These are phyloP conservation scores for Nomada ruficornis DNA, from an alignment of 2,888 invertebrate species.

Conservation along the genomic window DNA sequence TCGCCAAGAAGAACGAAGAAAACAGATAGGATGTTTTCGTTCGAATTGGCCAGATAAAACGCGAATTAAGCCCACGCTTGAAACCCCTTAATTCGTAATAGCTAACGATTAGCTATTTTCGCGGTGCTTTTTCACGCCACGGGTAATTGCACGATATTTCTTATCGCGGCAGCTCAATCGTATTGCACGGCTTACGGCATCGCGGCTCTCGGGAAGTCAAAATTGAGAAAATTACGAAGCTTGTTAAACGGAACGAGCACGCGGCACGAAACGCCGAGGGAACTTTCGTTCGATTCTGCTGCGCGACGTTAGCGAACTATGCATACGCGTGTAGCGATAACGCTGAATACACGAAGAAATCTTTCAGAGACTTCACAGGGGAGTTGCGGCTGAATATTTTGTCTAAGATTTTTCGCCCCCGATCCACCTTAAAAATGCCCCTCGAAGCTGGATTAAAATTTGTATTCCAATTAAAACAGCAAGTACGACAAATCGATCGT, in stretches of 20 bases:
- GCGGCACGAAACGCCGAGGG: not conserved
- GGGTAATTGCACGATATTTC: too few species aligned
- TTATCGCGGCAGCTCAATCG: too few species aligned
- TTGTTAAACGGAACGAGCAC: not conserved
- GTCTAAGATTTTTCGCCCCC: not conserved
- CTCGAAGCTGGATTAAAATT: not conserved
- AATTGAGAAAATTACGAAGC: not conserved
- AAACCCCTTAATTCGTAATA: not conserved
- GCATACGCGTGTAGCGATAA: not conserved
- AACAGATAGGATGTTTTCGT: constrained; percentile 29
- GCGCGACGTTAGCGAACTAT: not conserved
- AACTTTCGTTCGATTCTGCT: not conserved
- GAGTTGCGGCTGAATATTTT: constrained; percentile 3
- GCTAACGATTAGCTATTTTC: not conserved
- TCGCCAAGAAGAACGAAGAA: not conserved
- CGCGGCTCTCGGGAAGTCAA: not conserved
- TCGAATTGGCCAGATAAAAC: constrained; percentile 15
- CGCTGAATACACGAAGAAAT: not conserved
- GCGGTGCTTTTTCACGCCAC: not conserved
- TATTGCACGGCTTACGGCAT: too few species aligned
- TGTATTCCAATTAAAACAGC: not conserved
- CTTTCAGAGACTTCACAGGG: not conserved
- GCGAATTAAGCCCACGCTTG: constrained; percentile 47
- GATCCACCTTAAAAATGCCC: not conserved
- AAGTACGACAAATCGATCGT: constrained; percentile 21